Evolutionary conservation across 2,797 vertebrate species (phyloP), one percentile per base, ranked within the genome.

Genomic region (Myotis planiceps): DNA sequence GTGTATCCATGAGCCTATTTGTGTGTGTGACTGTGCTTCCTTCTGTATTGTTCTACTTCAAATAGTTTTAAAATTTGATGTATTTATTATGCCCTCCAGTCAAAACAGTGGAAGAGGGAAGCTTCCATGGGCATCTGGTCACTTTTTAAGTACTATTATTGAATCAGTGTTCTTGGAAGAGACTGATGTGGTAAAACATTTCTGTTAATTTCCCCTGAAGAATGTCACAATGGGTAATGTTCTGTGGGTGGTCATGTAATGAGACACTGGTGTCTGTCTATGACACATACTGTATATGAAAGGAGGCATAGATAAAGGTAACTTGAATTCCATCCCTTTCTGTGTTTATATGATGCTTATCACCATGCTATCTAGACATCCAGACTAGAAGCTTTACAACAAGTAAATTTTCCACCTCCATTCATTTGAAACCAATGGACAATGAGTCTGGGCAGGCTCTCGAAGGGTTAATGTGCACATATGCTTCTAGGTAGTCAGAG

Each of bases 321-420:
- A 97, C 96, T 51, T 85, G 80, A 97, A 97, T 97, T 98, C 97
- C 97, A 96, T 71, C 94, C 88, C 39, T 95, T 66, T 94, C 85
- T 92, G 88, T 97, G 96, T 98, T 97, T 97, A 97, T 95, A 14
- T 68, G 97, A 97, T 97, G 92, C 95, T 97, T 97, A 98, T 98
- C 97, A 92, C 95, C 39, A 55, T 39, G 76, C 93, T 96, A 79
- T 96, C 88, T 85, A 97, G 95, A 95, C 97, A 92, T 84, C 90
- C 95, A 92, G 88, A 83, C 88, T 81, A 92, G 95, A 92, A 95
- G 86, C 76, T 95, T 96, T 95, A 88, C 84, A 93, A 94, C 88
- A 96, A 97, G 88, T 53, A 83, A 85, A 93, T 55, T 91, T 96
- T 75, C 85, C 21, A 96, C 66, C 69, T 96, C 74, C n/a, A 75